Conservation (phyloP, 2,113 vertebrate genomes). For the Hystrix cristata region DNA sequence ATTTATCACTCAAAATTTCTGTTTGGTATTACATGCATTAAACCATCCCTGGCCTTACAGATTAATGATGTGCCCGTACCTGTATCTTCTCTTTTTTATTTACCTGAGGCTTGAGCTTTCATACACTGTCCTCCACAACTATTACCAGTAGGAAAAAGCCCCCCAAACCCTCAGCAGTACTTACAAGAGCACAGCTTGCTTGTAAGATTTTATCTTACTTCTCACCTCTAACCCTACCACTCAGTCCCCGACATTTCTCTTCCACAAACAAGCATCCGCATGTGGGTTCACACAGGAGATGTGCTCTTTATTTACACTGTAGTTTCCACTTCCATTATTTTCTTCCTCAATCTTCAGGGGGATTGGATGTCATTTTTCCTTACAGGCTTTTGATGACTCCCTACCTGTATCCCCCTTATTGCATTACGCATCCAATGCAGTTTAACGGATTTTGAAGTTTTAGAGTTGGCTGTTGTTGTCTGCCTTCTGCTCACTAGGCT, state of each 20-base stretch:
- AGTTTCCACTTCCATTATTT: neutral
- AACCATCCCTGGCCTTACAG: neutral
- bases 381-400: neutral
- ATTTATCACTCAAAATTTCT: slow-evolving; percentile 8
- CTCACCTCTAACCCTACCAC: neutral
- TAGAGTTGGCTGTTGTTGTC: neutral
- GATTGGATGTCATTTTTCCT: neutral
- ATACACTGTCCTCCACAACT: neutral
- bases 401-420: neutral
- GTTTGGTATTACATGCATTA: neutral
- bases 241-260: neutral
- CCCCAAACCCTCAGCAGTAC: neutral
- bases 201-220: neutral
- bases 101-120: neutral
- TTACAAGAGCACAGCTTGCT: neutral
- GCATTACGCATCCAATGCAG: neutral
- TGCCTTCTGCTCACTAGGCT: neutral
- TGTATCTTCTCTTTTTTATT: neutral
- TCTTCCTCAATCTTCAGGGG: neutral
- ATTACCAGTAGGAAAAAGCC: neutral
- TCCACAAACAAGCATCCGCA: neutral
- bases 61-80: neutral
- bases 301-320: neutral
- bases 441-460: neutral
- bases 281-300: neutral